Evolutionary conservation across 1,140 invertebrate species (phyloP), one percentile per base, ranked within the genome.

Genomic region (Sycobia sp.): DNA sequence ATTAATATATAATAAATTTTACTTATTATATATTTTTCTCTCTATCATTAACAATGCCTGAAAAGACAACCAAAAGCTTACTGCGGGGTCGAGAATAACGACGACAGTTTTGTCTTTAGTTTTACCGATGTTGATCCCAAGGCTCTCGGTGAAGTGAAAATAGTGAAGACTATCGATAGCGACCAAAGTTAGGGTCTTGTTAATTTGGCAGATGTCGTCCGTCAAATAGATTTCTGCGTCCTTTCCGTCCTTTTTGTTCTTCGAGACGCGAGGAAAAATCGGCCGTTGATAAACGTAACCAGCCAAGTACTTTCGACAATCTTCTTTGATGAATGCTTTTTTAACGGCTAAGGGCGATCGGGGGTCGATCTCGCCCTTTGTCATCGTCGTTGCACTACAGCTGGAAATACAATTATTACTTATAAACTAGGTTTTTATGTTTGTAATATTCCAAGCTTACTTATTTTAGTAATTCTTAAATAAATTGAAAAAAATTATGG

Each of bases 11-110:
- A n/a, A n/a, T n/a, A n/a, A n/a, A n/a, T n/a, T n/a, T n/a, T n/a
- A n/a, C n/a, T n/a, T n/a, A n/a, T n/a, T n/a, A n/a, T n/a, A n/a
- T n/a, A n/a, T n/a, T n/a, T n/a, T n/a, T n/a, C n/a, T n/a, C n/a
- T n/a, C n/a, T n/a, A n/a, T n/a, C n/a, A n/a, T n/a, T n/a, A n/a
- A n/a, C n/a, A n/a, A n/a, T n/a, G n/a, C n/a, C n/a, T n/a, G n/a
- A n/a, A n/a, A n/a, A n/a, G n/a, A n/a, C n/a, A n/a, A n/a, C 4
- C 20, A 41, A 43, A 29, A 43, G 20, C 50, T 29, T 83, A 92
- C 91, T 80, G 86, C 82, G 72, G 86, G 84, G 78, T 93, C 88
- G 55, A 93, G 74, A 67, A 93, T 91, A 23, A 92, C 82, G 50
- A 86, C 86, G 39, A 86, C 85, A 47, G 89, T 90, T 74, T 86